phyloP scores from a whole-genome alignment of 2,888 invertebrate species.

The Yponomeuta evonymella region DNA sequence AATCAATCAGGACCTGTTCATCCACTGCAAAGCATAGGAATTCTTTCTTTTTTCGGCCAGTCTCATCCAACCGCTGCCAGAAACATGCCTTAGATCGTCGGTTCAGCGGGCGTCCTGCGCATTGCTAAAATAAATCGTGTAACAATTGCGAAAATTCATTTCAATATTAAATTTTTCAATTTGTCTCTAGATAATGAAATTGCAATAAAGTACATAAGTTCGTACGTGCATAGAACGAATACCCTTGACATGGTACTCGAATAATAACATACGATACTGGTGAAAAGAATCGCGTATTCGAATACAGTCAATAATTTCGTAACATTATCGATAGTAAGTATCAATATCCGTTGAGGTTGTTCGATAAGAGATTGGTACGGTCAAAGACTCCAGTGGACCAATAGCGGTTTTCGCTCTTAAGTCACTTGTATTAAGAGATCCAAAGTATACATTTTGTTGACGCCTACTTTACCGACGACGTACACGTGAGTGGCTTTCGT shows the following conservation, averaged over 20 bases:
- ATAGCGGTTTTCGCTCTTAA: no score
- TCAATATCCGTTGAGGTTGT: slow-evolving; percentile 1
- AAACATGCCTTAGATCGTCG: no score
- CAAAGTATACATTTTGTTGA: no score
- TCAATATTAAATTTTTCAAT: not conserved
- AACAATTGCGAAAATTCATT: not conserved
- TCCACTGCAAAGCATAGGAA: no score
- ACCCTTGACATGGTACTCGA: not conserved
- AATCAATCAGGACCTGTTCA: no score
- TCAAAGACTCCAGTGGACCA: not conserved
- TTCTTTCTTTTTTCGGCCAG: no score
- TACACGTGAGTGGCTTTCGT: not conserved
- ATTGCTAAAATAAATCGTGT: not conserved
- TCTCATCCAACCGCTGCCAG: no score
- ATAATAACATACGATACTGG: not conserved
- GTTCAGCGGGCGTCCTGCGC: no score
- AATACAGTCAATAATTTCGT: not conserved
- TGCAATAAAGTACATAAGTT: not conserved
- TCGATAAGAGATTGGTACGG: not conserved
- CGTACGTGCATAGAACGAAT: not conserved
- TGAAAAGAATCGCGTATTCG: not conserved
- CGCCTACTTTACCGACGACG: not conserved
- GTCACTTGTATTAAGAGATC: no score
- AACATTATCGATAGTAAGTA: not conserved
- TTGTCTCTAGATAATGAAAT: not conserved